Base-by-base conservation (phyloP, 2,113 vertebrate species). In the Archilochus colubris region DNA sequence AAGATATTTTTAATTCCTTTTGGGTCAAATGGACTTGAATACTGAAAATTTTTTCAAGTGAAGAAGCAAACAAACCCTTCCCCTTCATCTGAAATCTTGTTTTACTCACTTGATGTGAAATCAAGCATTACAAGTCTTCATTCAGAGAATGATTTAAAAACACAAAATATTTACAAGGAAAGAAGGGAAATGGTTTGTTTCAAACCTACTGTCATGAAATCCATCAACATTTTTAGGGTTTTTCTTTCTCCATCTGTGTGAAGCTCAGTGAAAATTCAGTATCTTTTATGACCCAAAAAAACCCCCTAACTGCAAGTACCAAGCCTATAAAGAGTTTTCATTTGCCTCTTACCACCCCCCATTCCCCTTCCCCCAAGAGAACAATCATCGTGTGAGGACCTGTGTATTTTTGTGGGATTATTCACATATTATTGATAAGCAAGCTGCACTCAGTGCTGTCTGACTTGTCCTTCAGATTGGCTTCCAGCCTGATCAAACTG, bases 1-100 rank as follows among this genome's bases (percentile, higher is more conserved):
- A 51, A 88, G 79, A 43, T 77, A 81, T 67, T 95, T 93, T 89
- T 64, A 91, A 93, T 90, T 92, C 69, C 36, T 93, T 79, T 92
- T 19, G 68, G 69, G 83, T 91, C 77, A 82, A 90, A 93, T 19
- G 75, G 33, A 70, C 51, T 74, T 43, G 43, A 90, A 72, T 46
- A 62, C 5, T 33, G 36, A 63, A 16, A 1, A 7, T 48, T 58
- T 84, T 55, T 48, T 28, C 0, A 89, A 90, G 31, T 25, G 44
- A 92, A 76, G 14, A 92, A 89, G 70, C 33, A 63, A 91, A 76
- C 15, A 70, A 59, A 92, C 28, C 10, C 62, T 54, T 83, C 76
- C 25, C 36, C 73, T 78, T 92, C 11, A 75, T n/a, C 58, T 57
- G 54, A 91, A 92, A 75, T 68, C 21, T 40, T 0, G 1, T 61